Conservation (phyloP, 2,113 vertebrate species). For the Suncus etruscus region DNA sequence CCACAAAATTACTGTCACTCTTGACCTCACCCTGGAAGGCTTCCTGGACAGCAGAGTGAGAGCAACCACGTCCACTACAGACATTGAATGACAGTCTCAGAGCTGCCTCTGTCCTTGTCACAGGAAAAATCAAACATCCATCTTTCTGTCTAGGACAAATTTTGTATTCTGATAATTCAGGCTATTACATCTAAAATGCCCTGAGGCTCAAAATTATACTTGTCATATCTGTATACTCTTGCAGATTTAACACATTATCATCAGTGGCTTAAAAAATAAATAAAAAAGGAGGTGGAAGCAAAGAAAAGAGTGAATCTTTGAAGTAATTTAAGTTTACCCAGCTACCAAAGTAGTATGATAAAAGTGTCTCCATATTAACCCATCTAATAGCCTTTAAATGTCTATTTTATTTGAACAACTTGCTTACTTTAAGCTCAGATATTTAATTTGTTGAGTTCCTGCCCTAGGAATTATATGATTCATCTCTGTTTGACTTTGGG, state of each 20-base stretch:
- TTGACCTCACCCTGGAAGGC: not conserved
- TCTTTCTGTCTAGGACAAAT: not conserved
- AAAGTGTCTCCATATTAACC: not conserved
- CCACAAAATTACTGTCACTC: not conserved
- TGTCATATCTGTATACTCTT: fast-evolving
- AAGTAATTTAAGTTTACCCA: not conserved
- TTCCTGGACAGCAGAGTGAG: not conserved
- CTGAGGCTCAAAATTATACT: not conserved
- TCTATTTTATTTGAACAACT: not conserved
- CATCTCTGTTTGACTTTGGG: constrained; percentile 16
- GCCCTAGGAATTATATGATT: not conserved
- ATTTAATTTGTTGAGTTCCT: not conserved
- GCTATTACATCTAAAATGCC: not conserved
- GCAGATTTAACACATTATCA: not conserved
- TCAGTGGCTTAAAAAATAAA: not conserved
- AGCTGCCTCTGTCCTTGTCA: not conserved
- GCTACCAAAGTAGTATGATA: not conserved
- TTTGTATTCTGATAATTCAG: not conserved
- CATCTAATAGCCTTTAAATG: not conserved
- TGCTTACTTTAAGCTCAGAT: not conserved
- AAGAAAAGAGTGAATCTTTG: not conserved
- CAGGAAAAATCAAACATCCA: not conserved
- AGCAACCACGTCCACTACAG: not conserved
- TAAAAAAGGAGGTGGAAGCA: too few species aligned
- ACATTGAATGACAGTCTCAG: not conserved